Evolutionary conservation across 2,888 invertebrate species (phyloP).

Genomic region (Orthosia gothica): DNA sequence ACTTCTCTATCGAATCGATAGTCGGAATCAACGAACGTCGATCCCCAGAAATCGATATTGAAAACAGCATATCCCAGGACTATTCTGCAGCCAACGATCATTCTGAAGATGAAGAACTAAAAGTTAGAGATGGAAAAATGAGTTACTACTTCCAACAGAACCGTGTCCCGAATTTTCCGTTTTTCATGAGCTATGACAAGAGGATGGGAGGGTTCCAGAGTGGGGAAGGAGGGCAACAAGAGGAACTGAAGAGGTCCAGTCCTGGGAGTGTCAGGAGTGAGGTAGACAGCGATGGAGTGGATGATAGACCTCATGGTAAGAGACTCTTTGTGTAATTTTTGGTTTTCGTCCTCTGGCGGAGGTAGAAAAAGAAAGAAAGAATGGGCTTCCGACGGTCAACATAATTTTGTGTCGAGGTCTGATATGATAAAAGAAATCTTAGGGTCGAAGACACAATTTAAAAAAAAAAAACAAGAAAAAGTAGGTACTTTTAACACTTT

Average conservation of each 20-base stretch:
- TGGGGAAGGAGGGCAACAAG: slow-evolving; percentile 77
- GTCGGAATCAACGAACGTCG: slow-evolving; percentile 87
- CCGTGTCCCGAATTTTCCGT: slow-evolving; percentile 87
- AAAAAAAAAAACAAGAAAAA: too few relatives aligned
- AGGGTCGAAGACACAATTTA: too few relatives aligned
- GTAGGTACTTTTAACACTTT: too few relatives aligned
- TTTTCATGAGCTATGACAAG: slow-evolving; percentile 89
- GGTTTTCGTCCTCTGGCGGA: neutral
- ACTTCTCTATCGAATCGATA: slow-evolving; percentile 93
- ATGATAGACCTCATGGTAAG: slow-evolving; percentile 87
- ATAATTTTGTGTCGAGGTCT: neutral
- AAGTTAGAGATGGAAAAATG: slow-evolving; percentile 85
- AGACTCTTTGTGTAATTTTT: slow-evolving; percentile 53
- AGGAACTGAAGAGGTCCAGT: slow-evolving; percentile 86
- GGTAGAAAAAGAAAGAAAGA: too few relatives aligned
- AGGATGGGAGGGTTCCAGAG: slow-evolving; percentile 78
- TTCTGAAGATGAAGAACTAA: slow-evolving; percentile 85
- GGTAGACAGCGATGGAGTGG: slow-evolving; percentile 88
- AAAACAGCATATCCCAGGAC: slow-evolving; percentile 85
- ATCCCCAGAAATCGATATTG: slow-evolving; percentile 89
- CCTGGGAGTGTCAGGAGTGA: slow-evolving; percentile 88
- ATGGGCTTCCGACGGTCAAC: neutral
- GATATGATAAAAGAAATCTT: too few relatives aligned
- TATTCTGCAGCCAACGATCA: slow-evolving; percentile 78
- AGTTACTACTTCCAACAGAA: slow-evolving; percentile 88